These are phyloP conservation scores for Uromys caudimaculatus DNA, from an alignment of 2,797 vertebrate genomes.

Conservation along the genomic window DNA sequence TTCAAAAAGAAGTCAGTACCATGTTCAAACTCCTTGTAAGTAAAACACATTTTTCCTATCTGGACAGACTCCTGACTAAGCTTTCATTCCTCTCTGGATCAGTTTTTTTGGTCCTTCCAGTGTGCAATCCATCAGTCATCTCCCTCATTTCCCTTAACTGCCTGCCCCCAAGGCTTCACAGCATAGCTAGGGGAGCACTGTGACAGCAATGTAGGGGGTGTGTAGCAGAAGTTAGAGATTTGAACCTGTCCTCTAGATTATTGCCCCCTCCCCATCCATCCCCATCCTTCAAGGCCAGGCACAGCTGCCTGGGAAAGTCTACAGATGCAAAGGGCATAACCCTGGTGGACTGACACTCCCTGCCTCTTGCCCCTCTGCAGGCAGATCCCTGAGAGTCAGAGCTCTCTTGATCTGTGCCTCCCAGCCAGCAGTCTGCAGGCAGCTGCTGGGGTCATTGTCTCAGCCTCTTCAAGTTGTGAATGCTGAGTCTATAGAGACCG, in stretches of 20 bases:
- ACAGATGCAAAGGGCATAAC: slow-evolving; percentile 43
- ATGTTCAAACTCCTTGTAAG: neutral
- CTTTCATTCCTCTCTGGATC: neutral
- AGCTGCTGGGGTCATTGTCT: slow-evolving; percentile 78
- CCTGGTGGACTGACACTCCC: neutral
- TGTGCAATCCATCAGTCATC: neutral
- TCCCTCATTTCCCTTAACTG: too few relatives aligned
- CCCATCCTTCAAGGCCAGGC: neutral
- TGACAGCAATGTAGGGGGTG: neutral
- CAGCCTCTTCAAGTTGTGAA: slow-evolving; percentile 76
- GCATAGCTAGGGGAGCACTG: neutral
- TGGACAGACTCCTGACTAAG: neutral
- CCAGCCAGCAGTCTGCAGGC: slow-evolving; percentile 68
- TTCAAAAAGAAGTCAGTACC: neutral
- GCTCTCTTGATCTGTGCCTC: neutral
- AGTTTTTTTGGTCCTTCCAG: neutral
- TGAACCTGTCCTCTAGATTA: neutral
- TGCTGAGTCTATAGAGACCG: slow-evolving; percentile 74
- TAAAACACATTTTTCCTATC: neutral
- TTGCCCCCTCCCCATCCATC: neutral
- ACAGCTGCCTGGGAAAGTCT: slow-evolving; percentile 49
- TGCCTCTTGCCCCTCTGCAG: neutral
- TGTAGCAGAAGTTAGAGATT: neutral
- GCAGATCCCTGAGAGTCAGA: neutral
- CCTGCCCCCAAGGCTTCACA: neutral